Evolutionary conservation across 2,888 invertebrate species (phyloP).

Genomic region (Rhagonycha fulva): DNA sequence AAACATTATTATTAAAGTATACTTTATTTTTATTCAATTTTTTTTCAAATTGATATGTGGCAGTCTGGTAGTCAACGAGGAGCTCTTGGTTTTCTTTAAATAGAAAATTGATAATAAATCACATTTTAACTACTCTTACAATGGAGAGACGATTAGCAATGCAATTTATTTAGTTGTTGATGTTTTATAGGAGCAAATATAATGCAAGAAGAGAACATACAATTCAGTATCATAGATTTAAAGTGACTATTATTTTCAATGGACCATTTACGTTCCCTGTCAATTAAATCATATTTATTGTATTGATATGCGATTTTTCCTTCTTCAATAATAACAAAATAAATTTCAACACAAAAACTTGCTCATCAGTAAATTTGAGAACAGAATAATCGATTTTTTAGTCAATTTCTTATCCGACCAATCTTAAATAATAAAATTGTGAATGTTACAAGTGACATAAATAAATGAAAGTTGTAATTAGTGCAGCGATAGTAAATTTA

Average conservation of each 20-base stretch:
- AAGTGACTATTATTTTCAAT: slow-evolving; percentile 12
- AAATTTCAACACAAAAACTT: not conserved
- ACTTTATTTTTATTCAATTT: not conserved
- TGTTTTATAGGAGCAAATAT: slow-evolving; percentile 8
- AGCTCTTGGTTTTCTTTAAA: not conserved
- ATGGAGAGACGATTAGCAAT: slow-evolving; percentile 6
- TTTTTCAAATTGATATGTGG: not conserved
- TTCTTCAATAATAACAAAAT: not conserved
- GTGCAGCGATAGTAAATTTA: not conserved
- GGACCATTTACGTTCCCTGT: slow-evolving; percentile 8
- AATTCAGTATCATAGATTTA: slow-evolving; percentile 9
- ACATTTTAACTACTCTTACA: slow-evolving; percentile 6
- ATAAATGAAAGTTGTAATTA: not conserved
- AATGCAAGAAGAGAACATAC: slow-evolving; percentile 10
- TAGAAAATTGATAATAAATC: slow-evolving; percentile 1
- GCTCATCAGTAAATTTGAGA: not conserved
- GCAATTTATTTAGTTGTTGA: slow-evolving; percentile 14
- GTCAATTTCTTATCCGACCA: not conserved
- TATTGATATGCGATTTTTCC: not conserved
- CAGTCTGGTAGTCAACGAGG: not conserved
- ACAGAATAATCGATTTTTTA: not conserved
- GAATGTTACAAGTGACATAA: not conserved
- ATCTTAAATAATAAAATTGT: not conserved
- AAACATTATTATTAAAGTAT: not conserved
- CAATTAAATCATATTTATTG: slow-evolving; percentile 26